Evolutionary conservation across 2,113 vertebrate species (phyloP), one percentile per base, ranked within the genome.

Genomic region (Corydoras sp.): DNA sequence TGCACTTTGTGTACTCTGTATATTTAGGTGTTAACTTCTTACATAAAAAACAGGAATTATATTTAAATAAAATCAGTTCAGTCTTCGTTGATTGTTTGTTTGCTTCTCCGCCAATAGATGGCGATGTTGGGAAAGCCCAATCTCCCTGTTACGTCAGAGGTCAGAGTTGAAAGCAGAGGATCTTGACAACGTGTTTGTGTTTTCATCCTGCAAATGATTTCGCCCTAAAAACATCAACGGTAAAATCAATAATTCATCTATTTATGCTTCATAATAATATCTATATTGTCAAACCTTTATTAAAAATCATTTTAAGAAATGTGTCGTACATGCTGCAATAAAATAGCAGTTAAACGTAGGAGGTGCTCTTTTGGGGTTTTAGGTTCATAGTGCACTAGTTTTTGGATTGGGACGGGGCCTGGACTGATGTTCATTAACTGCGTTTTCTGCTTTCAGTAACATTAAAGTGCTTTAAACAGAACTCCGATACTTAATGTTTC

Each of bases 101-200:
- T 24, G 24, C 61, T 14, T 63, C 12, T 48, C 9, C 18, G 5
- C 55, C 59, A 9, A 56, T 43, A 63, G 68, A 12, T 48, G 74
- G 59, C 51, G 59, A 24, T 56, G 14, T 30, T 18, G 12, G 3
- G 11, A 50, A 10, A 58, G 4, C 4, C 10, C 10, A 18, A 32
- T 12, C 14, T 68, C 13, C 35, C 10, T 56, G 32, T 8, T 35
- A 31, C 4, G 48, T 29, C 29, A 14, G 18, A 65, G 76, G 69
- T 79, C 31, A 73, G 48, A 72, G 80, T 72, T 75, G 65, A 76
- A 15, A 70, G 14, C 55, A 9, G 49, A 62, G 56, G 59, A 68
- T 65, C 49, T 64, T 70, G 68, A 68, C 77, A 77, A 66, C 80
- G 75, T 79, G 77, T 18, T 48, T 61, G 4, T 77, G 76, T 73